Evolutionary conservation across 2,797 vertebrate species (phyloP), one percentile per base, ranked within the genome.

Genomic region (Sebastes melanostomus): DNA sequence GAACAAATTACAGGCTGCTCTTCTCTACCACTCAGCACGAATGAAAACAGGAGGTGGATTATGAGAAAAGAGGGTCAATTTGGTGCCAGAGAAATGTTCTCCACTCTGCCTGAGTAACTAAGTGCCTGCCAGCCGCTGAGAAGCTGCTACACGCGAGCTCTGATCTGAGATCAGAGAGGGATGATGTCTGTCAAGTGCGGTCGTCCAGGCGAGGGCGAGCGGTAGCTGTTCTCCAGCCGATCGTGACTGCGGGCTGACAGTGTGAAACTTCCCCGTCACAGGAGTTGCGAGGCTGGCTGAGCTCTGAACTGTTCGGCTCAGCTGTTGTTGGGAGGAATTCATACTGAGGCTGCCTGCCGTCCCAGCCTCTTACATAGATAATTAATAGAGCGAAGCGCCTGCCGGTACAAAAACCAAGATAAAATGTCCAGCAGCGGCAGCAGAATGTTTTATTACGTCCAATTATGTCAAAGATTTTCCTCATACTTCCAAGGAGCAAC

Each of bases 131-230:
- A 81, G 83, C 62, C 34, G 24, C 22, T 7, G 59, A 60, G 68
- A 73, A 72, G 75, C 75, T 68, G 56, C 80, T 30, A 70, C 84
- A 78, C 11, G 50, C 4, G 13, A 67, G 65, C 84, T 86, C 80
- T 91, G 88, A 93, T 89, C 84, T 80, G 32, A 84, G 78, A 93
- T 92, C 81, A 90, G 75, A 88, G 80, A 62, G 63, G 83, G 83
- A 82, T 34, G 85, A 56, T 81, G 81, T 88, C 82, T 85, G 80
- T 88, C 82, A 82, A 76, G 76, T 60, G 77, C 12, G 16, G 42
- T 30, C 65, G 70, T 74, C 77, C 86, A 58, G 80, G 72, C 63
- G 63, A 73, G 60, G 55, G 63, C 25, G 29, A 81, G 84, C 65
- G 5, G 79, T 73, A 70, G 78, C 80, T 76, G 86, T 66, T 90